Evolutionary conservation across 2,888 invertebrate species (phyloP).

Genomic region (Cordilura impudica): DNA sequence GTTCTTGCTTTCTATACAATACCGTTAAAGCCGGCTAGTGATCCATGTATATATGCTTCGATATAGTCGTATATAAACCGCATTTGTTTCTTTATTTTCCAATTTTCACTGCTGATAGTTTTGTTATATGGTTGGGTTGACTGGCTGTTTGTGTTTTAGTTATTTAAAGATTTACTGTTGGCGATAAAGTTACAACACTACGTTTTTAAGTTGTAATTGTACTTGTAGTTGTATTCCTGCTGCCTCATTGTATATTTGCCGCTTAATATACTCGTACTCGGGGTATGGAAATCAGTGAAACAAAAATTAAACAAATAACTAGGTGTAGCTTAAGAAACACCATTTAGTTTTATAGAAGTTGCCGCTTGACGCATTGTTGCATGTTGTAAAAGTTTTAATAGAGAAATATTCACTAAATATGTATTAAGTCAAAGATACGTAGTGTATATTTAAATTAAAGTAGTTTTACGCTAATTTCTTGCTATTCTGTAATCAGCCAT

Average conservation of each 20-base stretch:
- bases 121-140: neutral
- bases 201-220: conserved; percentile 16
- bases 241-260: conserved; percentile 26
- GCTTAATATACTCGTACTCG: conserved; percentile 24
- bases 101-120: conserved; percentile 31
- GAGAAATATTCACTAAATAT: neutral
- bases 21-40: conserved; percentile 5
- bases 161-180: conserved; percentile 56
- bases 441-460: too few species aligned
- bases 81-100: conserved; percentile 18
- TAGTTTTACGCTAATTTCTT: too few species aligned
- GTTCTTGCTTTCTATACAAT: conserved; percentile 1
- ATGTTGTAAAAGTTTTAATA: conserved; percentile 42
- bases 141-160: conserved; percentile 28
- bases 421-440: too few species aligned
- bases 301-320: neutral
- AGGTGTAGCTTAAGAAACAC: conserved; percentile 1
- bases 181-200: conserved; percentile 58
- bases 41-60: conserved; percentile 13
- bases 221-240: conserved; percentile 31
- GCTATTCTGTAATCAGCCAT: too few species aligned
- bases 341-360: neutral
- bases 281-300: conserved; percentile 14
- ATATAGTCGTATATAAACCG: conserved; percentile 14
- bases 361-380: conserved; percentile 45